Percentiles rank a stretch among this genome's conserved stretches.
Conservation (phyloP, 1,140 invertebrate species). For the Drosophila busckii region DNA sequence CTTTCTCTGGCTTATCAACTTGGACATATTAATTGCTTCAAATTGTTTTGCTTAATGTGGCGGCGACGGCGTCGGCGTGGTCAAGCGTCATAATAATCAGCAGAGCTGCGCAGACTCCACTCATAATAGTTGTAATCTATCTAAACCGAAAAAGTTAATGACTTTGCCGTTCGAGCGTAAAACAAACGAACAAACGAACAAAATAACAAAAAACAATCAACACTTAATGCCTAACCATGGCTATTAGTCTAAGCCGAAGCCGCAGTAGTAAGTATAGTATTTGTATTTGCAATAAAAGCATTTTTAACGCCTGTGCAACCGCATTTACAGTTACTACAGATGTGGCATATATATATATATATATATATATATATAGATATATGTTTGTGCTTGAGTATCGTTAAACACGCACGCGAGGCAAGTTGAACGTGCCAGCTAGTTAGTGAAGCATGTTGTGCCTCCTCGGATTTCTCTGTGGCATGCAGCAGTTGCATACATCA, state of each 20-base stretch:
- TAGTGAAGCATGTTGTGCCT: conserved; percentile 28
- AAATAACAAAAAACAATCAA: conserved; percentile 17
- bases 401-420: conserved; percentile 61
- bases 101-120: no score
- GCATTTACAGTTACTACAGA: conserved; percentile 17
- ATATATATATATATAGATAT: conserved; percentile 1
- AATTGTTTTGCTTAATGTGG: conserved; percentile 14
- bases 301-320: conserved; percentile 42
- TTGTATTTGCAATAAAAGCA: conserved; percentile 17
- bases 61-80: no score
- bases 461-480: conserved; percentile 11
- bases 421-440: conserved; percentile 60
- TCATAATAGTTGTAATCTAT: conserved; percentile 6
- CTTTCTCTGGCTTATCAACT: background rate
- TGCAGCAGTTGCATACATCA: conserved; percentile 51
- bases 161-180: conserved; percentile 33
- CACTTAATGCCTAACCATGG: conserved; percentile 23
- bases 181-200: conserved; percentile 10
- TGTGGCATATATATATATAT: background rate
- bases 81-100: conserved; percentile 12
- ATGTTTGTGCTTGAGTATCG: conserved; percentile 44
- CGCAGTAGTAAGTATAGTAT: background rate
- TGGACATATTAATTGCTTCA: conserved; percentile 12
- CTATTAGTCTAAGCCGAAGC: conserved; percentile 20
- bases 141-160: conserved; percentile 32